These are phyloP conservation scores for Urocitellus parryii DNA, from an alignment of 2,113 vertebrate species.

Conservation along the genomic window DNA sequence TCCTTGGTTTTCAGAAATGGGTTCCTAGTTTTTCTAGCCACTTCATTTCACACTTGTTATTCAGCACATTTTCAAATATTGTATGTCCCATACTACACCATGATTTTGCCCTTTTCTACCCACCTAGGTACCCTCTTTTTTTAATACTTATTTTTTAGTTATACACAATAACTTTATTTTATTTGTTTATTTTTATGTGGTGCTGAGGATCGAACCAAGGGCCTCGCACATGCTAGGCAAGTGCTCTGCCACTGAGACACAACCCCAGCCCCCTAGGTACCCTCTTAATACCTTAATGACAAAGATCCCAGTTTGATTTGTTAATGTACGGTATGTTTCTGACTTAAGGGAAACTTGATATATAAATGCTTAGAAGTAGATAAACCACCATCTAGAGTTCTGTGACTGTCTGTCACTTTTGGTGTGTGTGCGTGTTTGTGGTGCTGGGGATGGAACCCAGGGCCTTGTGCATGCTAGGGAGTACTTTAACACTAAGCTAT, in stretches of 20 bases:
- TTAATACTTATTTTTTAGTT: too few species aligned
- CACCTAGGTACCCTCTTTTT: neutral
- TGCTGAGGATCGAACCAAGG: too few species aligned
- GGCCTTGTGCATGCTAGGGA: too few species aligned
- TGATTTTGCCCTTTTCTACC: neutral
- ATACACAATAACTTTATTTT: too few species aligned
- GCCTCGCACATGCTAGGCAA: too few species aligned
- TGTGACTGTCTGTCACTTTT: neutral
- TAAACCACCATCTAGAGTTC: neutral
- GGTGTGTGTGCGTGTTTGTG: too few species aligned
- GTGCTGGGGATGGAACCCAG: too few species aligned
- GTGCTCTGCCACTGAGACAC: too few species aligned
- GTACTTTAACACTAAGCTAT: too few species aligned
- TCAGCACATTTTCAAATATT: neutral
- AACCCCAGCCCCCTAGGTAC: neutral
- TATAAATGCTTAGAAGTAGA: neutral
- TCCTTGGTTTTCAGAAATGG: neutral
- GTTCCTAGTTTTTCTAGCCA: neutral
- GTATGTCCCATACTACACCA: neutral
- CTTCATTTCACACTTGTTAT: slow-evolving; percentile 25
- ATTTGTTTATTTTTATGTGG: too few species aligned
- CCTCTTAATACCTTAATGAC: neutral
- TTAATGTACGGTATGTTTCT: neutral
- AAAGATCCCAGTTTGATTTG: neutral
- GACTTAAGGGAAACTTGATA: neutral